These are phyloP conservation scores for Stratiomys singularior DNA, from an alignment of 2,888 invertebrate genomes.

Conservation along the genomic window DNA sequence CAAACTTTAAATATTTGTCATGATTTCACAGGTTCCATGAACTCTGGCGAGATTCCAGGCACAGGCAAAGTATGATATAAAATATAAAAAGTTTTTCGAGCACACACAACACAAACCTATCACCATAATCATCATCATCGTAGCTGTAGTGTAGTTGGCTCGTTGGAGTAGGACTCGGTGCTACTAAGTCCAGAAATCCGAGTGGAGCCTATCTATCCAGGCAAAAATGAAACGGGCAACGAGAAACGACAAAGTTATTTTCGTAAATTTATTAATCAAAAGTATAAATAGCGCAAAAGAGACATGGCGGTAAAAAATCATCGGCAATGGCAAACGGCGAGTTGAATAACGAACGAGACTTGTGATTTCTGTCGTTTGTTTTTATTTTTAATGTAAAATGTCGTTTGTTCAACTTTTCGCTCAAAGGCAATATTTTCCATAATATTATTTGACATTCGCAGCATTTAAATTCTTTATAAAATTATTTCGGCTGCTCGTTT, in stretches of 20 bases:
- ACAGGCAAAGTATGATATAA: neutral
- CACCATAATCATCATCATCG: too few species aligned
- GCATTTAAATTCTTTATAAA: too few species aligned
- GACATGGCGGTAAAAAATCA: neutral
- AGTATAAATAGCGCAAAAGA: neutral
- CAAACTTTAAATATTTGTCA: conserved; percentile 41
- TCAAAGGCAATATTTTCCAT: too few species aligned
- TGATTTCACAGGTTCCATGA: conserved; percentile 34
- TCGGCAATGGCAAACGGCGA: too few species aligned
- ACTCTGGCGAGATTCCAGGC: conserved; percentile 28
- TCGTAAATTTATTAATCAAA: conserved; percentile 30
- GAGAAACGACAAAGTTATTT: conserved; percentile 31
- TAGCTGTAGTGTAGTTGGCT: too few species aligned
- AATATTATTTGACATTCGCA: too few species aligned
- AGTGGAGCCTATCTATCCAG: neutral
- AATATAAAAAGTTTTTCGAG: neutral
- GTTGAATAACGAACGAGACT: too few species aligned
- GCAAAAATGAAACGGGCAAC: neutral
- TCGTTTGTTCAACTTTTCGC: too few species aligned
- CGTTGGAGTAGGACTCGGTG: neutral
- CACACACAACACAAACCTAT: too few species aligned
- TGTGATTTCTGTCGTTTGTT: too few species aligned
- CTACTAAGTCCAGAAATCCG: neutral
- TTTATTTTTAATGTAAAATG: too few species aligned
- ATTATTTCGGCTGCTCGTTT: too few species aligned